Evolutionary conservation across 1,140 invertebrate species (phyloP), one percentile per base, ranked within the genome.

Genomic region (Drosophila insularis): DNA sequence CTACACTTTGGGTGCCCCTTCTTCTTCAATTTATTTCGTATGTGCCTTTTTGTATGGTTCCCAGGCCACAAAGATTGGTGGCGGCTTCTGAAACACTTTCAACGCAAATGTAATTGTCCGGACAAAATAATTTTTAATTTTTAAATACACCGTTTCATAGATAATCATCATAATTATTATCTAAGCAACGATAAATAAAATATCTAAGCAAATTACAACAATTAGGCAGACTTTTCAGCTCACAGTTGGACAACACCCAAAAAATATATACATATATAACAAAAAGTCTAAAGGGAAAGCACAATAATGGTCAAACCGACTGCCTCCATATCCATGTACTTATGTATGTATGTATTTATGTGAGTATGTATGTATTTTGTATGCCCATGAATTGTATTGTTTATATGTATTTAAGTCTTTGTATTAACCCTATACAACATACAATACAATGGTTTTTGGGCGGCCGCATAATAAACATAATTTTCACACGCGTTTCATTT

Each of bases 401-500:
- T 64, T 68, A 55, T 76, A 67, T 69, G 54, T 73, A 63, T 68
- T 39, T 35, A 39, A 19, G 31, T 37, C 21, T n/a, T 37, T 53
- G 43, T 63, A 61, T 61, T 66, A 65, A 39, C 61, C 55, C 64
- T 62, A 60, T 32, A 62, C 14, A 61, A 31, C 21, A 17, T 69
- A 74, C 66, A 75, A 63, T 56, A 74, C 66, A 75, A 63, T 56
- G 72, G 59, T 80, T 64, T 80, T 64, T 78, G 40, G 63, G 71
- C 39, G 74, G 74, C 67, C 69, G 80, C 68, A 86, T 78, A 87
- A 86, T 78, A 81, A 81, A 81, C 82, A 82, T 82, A 87, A 79
- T 80, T 86, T 86, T 86, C 82, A 86, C 84, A 86, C 82, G 82
- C 84, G 79, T 86, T 86, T 86, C 82, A 87, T 86, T 86, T 85